phyloP scores from a whole-genome alignment of 2,888 invertebrate species.

The Ophraella communa region DNA sequence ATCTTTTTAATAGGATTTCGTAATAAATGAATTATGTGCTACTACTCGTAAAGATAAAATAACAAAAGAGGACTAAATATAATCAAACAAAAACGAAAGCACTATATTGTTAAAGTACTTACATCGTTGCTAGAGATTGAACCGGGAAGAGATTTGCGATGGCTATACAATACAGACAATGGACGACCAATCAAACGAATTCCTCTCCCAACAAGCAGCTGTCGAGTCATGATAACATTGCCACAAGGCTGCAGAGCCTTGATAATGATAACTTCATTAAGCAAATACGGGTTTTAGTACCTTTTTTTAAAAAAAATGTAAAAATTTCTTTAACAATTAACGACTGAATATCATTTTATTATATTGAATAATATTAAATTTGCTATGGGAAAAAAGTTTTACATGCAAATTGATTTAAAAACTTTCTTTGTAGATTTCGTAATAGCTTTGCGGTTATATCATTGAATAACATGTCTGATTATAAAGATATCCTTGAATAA shows the following conservation, averaged over 20 bases:
- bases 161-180: neutral
- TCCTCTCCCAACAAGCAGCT: neutral
- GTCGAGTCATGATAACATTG: neutral
- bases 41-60: neutral
- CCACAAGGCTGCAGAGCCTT: neutral
- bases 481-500: neutral
- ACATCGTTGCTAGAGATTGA: neutral
- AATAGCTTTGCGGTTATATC: no score
- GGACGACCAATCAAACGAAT: neutral
- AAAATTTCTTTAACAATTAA: neutral
- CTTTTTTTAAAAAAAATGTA: neutral
- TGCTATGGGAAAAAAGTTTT: neutral
- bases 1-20: no score
- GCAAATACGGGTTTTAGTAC: neutral
- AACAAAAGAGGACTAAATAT: neutral
- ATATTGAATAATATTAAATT: neutral
- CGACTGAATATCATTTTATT: neutral
- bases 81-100: neutral
- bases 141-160: neutral
- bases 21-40: neutral
- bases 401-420: no score
- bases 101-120: neutral
- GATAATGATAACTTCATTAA: neutral
- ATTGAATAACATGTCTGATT: no score
- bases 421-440: no score